Evolutionary conservation across 1,140 invertebrate genomes (phyloP), one percentile per base, ranked within the genome.

Genomic region (Drosophila sp.): DNA sequence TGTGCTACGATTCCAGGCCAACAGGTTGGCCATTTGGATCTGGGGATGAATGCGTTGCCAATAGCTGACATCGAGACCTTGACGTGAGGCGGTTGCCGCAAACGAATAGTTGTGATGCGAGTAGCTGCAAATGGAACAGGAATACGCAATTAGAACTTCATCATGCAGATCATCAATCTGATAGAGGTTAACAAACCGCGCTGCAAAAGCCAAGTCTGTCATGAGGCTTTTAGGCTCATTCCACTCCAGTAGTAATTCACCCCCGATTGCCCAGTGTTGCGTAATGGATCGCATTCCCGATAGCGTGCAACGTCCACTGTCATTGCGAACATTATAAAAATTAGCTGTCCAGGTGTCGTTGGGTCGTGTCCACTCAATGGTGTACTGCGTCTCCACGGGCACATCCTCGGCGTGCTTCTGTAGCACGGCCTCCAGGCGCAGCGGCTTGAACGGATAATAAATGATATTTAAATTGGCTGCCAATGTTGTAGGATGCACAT

Each of bases 31-130:
- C 83, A 92, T 87, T 63, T 92, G 91, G 11, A 92, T 89, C n/a
- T 77, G 66, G 5, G 76, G 72, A 72, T 92, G 79, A 21, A 92
- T 77, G 9, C 90, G 87, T 41, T 90, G 91, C 91, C 91, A 92
- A 34, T 90, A 91, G 64, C 90, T 92, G 2, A 92, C 73, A 41
- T 92, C 91, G 7, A 92, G 32, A 5, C 84, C 91, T n/a, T 67
- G 67, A 0, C 71, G 72, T 1, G 91, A 90, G 0, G 72, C 76
- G 0, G 84, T 77, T 13, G 90, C 84, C 5, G 87, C 91, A 54
- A 90, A 16, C 0, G 79, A 76, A 58, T 83, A 90, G 38, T 77
- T 65, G 32, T 82, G 61, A 36, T 87, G 79, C 1, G 81, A 79
- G 43, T 89, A 89, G 9, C 83, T 87, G 29, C 4, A 50, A 27